Evolutionary conservation across 2,888 invertebrate species (phyloP).

Genomic region (Ormyrus pomaceus): DNA sequence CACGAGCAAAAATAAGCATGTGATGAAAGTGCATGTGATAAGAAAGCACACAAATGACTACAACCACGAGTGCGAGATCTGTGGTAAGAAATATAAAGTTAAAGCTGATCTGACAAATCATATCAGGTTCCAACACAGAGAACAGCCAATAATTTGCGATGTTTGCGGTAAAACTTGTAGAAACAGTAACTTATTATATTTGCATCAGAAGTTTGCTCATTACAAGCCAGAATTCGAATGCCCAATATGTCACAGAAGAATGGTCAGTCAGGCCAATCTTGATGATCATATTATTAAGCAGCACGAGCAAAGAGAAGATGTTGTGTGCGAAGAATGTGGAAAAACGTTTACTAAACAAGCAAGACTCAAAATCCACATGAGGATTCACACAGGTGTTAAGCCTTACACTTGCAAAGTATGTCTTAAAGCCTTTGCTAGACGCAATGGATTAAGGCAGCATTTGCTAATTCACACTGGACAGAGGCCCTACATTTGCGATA

Average conservation of each 20-base stretch:
- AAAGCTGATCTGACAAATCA: slow-evolving; percentile 70
- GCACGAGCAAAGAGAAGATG: slow-evolving; percentile 62
- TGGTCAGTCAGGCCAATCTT: slow-evolving; percentile 68
- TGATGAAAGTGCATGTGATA: slow-evolving; percentile 67
- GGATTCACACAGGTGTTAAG: slow-evolving; percentile 62
- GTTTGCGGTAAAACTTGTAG: slow-evolving; percentile 70
- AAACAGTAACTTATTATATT: slow-evolving; percentile 69
- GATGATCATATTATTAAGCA: slow-evolving; percentile 67
- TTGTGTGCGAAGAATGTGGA: slow-evolving; percentile 64
- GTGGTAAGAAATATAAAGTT: slow-evolving; percentile 70
- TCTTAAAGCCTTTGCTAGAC: slow-evolving; percentile 58
- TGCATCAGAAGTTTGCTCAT: slow-evolving; percentile 70
- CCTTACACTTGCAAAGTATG: slow-evolving; percentile 62
- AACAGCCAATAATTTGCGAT: slow-evolving; percentile 69
- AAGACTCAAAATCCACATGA: slow-evolving; percentile 61
- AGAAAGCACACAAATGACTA: slow-evolving; percentile 67
- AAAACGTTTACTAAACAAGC: slow-evolving; percentile 62
- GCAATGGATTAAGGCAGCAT: slow-evolving; percentile 69
- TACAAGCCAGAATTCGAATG: slow-evolving; percentile 69
- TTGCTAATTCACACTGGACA: slow-evolving; percentile 71
- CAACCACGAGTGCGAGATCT: slow-evolving; percentile 67
- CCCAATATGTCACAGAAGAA: slow-evolving; percentile 65
- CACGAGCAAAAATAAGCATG: slow-evolving; percentile 65
- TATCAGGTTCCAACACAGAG: slow-evolving; percentile 69
- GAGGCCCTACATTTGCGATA: slow-evolving; percentile 71